phyloP scores from a whole-genome alignment of 2,888 invertebrate species.

The Maniola hyperantus region DNA sequence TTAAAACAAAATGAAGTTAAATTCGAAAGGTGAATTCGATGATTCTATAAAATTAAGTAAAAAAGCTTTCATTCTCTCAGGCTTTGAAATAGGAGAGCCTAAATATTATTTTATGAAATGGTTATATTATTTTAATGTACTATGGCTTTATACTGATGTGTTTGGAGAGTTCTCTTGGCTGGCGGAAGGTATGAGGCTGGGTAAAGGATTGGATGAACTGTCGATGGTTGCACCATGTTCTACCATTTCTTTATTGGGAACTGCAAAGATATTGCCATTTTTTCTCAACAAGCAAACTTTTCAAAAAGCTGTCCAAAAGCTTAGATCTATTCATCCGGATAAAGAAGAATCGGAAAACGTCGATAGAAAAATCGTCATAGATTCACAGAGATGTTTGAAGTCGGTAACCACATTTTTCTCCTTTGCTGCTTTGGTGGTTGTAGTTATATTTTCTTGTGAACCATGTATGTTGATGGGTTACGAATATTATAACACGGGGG shows the following conservation, averaged over 20 bases:
- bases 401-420: conserved; percentile 46
- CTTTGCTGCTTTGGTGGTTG: conserved; percentile 44
- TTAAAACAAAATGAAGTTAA: background rate
- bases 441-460: conserved; percentile 50
- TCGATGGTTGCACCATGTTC: conserved; percentile 57
- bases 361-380: conserved; percentile 46
- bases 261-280: conserved; percentile 52
- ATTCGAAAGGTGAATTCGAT: conserved; percentile 42
- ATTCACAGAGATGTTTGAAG: conserved; percentile 50
- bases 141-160: conserved; percentile 54
- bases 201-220: conserved; percentile 55
- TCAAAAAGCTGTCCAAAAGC: conserved; percentile 47
- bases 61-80: conserved; percentile 51
- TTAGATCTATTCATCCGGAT: conserved; percentile 54
- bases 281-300: conserved; percentile 49
- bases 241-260: conserved; percentile 53
- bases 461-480: conserved; percentile 54
- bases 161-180: conserved; percentile 58
- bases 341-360: conserved; percentile 33
- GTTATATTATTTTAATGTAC: conserved; percentile 52
- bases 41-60: conserved; percentile 49
- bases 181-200: conserved; percentile 50
- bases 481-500: conserved; percentile 49
- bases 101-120: conserved; percentile 28
- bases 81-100: conserved; percentile 48